A percentile compares a stretch with the other conserved stretches of the same genome.
These are phyloP conservation scores for Lycodopsis pacificus DNA, from an alignment of 2,797 vertebrate species.

Conservation along the genomic window DNA sequence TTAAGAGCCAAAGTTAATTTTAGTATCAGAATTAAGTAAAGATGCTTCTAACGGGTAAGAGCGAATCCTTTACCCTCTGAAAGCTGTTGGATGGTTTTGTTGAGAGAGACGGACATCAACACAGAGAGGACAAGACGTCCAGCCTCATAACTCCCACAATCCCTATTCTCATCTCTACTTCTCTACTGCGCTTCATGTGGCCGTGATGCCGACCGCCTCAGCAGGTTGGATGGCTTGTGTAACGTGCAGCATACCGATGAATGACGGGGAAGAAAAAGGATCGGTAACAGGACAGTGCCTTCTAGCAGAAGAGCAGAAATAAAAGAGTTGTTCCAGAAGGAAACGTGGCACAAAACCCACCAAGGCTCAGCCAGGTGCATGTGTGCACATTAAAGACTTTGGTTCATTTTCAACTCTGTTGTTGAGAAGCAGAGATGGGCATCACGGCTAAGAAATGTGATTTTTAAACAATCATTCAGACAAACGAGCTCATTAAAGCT, in stretches of 20 bases:
- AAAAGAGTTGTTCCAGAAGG: constrained; percentile 5
- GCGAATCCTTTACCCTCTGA: not conserved
- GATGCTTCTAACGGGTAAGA: not conserved
- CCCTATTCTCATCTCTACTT: not conserved
- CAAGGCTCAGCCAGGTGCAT: not conserved
- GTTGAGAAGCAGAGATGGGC: not conserved
- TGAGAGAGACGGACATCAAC: not conserved
- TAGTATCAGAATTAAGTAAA: no score
- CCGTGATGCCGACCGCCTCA: constrained; percentile 17
- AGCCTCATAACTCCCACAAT: not conserved
- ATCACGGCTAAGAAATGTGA: not conserved
- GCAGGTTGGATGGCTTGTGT: constrained; percentile 35
- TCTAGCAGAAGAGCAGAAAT: not conserved
- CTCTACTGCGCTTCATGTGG: constrained; percentile 8
- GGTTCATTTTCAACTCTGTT: not conserved
- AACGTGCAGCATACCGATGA: constrained; percentile 17
- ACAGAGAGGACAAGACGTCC: no score
- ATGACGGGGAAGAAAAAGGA: constrained; percentile 15
- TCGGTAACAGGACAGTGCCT: not conserved
- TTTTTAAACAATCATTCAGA: not conserved
- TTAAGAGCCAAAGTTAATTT: not conserved
- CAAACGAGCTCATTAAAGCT: no score
- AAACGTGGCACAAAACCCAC: not conserved
- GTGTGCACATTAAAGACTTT: not conserved
- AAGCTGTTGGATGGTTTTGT: not conserved